Percentiles rank a stretch among this genome's conserved stretches.
These are phyloP conservation scores for Globicephala melas DNA, from an alignment of 2,113 vertebrate genomes.

Conservation along the genomic window DNA sequence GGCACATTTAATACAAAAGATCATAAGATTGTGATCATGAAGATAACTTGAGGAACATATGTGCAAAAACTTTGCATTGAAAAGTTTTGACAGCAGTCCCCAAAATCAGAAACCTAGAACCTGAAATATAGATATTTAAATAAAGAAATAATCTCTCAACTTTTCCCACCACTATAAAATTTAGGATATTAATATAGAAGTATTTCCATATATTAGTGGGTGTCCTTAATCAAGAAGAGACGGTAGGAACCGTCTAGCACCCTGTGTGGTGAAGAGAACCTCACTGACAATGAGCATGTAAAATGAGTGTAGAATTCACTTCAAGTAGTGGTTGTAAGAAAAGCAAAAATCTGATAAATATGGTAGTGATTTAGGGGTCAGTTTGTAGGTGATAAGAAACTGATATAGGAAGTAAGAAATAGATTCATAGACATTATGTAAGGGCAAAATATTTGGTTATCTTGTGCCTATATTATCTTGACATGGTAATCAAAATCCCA, in stretches of 20 bases:
- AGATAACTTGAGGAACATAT: neutral
- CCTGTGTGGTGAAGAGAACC: fast-evolving
- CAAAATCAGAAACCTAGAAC: neutral
- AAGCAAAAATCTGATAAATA: neutral
- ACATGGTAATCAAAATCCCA: neutral
- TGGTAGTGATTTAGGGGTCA: neutral
- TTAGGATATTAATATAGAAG: neutral
- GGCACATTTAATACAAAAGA: neutral
- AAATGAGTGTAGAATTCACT: neutral
- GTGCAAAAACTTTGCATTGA: neutral
- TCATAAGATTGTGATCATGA: neutral
- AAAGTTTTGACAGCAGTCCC: neutral
- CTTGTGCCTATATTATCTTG: neutral
- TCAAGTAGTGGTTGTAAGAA: neutral
- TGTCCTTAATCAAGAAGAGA: neutral
- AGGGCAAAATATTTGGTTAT: neutral
- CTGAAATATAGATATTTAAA: neutral
- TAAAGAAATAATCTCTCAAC: neutral
- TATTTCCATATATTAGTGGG: neutral
- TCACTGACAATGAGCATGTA: fast-evolving
- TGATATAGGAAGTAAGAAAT: neutral
- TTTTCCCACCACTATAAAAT: neutral
- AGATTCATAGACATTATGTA: neutral
- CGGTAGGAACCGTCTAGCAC: too few species aligned
- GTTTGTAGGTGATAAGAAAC: neutral